phyloP scores from a whole-genome alignment of 1,140 invertebrate genomes.

The Mesaphorura yosii region DNA sequence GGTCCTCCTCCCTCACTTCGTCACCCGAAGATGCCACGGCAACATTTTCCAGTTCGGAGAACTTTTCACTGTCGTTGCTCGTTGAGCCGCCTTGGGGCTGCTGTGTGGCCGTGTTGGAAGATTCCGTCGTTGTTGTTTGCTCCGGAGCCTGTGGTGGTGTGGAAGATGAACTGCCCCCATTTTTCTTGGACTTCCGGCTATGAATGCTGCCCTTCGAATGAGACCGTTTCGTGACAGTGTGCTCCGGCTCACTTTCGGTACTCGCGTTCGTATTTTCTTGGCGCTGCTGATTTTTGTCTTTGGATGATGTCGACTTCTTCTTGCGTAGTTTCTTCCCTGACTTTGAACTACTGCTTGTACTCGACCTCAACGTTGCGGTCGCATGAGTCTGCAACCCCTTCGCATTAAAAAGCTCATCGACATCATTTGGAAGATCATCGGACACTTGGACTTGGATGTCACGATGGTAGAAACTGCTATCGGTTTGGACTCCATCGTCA shows the following conservation, averaged over 20 bases:
- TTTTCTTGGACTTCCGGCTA: background rate
- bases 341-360: background rate
- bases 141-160: background rate
- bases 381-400: background rate
- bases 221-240: background rate
- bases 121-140: background rate
- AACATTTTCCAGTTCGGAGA: slow-evolving; percentile 24
- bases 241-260: background rate
- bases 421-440: slow-evolving; percentile 2
- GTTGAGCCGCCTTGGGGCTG: background rate
- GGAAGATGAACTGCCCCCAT: background rate
- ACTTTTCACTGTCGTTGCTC: slow-evolving; percentile 20
- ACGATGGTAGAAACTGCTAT: slow-evolving; percentile 14
- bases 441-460: slow-evolving; percentile 24
- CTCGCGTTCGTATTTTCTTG: too few species aligned
- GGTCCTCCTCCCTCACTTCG: slow-evolving; percentile 24
- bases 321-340: slow-evolving; percentile 6
- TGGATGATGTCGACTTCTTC: slow-evolving; percentile 14
- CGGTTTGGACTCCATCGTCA: slow-evolving; percentile 20
- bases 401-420: background rate
- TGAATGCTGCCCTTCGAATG: background rate
- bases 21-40: slow-evolving; percentile 18
- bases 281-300: slow-evolving; percentile 6
- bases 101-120: background rate
- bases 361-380: background rate